Evolutionary conservation across 2,888 invertebrate genomes (phyloP).

Genomic region (Agonopterix heracliana): DNA sequence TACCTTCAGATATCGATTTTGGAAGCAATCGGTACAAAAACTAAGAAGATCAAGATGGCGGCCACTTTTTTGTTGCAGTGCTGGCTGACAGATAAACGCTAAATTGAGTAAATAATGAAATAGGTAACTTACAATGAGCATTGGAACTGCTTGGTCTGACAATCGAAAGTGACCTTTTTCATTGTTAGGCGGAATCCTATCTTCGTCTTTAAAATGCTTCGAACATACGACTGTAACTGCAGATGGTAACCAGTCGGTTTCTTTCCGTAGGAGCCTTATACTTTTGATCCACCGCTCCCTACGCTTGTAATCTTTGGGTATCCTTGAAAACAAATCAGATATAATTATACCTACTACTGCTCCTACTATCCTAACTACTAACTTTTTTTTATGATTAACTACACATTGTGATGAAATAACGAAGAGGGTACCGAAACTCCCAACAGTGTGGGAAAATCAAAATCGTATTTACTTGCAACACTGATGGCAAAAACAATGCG

Average conservation of each 20-base stretch:
- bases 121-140: conserved; percentile 4
- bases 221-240: conserved; percentile 4
- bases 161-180: conserved; percentile 7
- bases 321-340: conserved; percentile 5
- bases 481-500: neutral
- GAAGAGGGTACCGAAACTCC: neutral
- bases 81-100: too few species aligned
- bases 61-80: too few species aligned
- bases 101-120: neutral
- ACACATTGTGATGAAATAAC: neutral
- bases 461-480: conserved; percentile 1
- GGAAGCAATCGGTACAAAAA: too few species aligned
- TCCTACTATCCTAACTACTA: neutral
- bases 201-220: conserved; percentile 7
- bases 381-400: neutral
- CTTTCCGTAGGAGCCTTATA: conserved; percentile 9
- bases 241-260: conserved; percentile 7
- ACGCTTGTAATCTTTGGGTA: conserved; percentile 11
- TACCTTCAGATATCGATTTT: too few species aligned
- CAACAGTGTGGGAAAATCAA: neutral
- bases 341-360: neutral
- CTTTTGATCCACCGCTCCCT: conserved; percentile 7
- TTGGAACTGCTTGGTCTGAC: conserved; percentile 8
- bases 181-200: conserved; percentile 7
- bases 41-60: too few species aligned